phyloP scores from a whole-genome alignment of 2,797 vertebrate species.

The Tragopan temminckii region DNA sequence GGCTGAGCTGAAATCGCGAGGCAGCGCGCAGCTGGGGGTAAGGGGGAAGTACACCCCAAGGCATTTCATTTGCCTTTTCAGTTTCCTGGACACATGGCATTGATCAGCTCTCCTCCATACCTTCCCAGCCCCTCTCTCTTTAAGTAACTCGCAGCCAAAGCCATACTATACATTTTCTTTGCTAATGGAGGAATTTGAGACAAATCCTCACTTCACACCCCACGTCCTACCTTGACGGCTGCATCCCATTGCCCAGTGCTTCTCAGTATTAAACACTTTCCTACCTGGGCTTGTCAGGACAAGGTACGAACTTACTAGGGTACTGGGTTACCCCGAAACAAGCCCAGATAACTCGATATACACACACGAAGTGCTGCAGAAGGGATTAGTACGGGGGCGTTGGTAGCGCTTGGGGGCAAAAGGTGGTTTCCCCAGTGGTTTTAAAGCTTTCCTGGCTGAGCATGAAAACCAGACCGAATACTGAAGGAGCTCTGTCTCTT shows the following conservation, averaged over 20 bases:
- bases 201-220: background rate
- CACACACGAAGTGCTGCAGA: background rate
- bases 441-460: slow-evolving; percentile 14
- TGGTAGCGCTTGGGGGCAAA: slow-evolving; percentile 22
- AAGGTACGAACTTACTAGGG: background rate
- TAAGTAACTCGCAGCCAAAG: slow-evolving; percentile 18
- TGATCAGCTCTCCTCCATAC: background rate
- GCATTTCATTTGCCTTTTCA: background rate
- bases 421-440: slow-evolving; percentile 23
- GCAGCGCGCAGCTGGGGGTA: background rate
- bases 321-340: slow-evolving; percentile 19
- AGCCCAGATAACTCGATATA: background rate
- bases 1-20: background rate
- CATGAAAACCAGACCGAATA: slow-evolving; percentile 23
- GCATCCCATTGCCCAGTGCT: background rate
- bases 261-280: background rate
- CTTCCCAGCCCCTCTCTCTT: background rate
- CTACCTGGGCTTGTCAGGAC: slow-evolving; percentile 57
- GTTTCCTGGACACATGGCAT: background rate
- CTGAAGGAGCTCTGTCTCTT: slow-evolving; percentile 5
- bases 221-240: background rate
- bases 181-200: background rate
- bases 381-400: background rate
- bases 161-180: background rate
- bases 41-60: slow-evolving; percentile 8